Evolutionary conservation across 2,888 invertebrate species (phyloP), one percentile per base, ranked within the genome.

Genomic region (Kryphioiulus occultus): DNA sequence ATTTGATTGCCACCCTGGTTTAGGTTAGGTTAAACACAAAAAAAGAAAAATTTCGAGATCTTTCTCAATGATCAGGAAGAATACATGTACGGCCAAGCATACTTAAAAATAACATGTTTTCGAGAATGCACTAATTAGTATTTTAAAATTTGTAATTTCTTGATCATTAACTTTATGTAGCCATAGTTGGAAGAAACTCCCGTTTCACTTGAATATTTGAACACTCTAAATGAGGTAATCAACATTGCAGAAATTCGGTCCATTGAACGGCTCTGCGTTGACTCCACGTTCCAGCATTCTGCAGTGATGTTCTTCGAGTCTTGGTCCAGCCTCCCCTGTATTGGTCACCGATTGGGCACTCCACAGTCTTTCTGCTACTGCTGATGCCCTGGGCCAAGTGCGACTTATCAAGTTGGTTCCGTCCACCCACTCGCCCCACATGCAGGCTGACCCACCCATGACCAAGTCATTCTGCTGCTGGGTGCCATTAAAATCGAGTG

Each of bases 381-480:
- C 97, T 88, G 95, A 95, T 0, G 96, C 96, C 89, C 97, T 93
- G 0, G 98, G 98, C 95, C 97, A 98, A 15, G 96, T 94, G 88
- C 93, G 91, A 0, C 93, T 91, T 88, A 94, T 92, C n/a, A 94
- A 90, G 90, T 94, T 94, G 26, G 93, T 93, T 68, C 92, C 93
- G 91, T 98, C 96, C 0, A 96, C 96, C 90, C 94, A 95, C 92
- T 98, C 98, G 1, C 95, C 94, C 98, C 98, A 98, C 95, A 98
- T 96, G 90, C 97, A 97, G 0, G 97, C 96, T 91, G 98, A 97
- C 0, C 98, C 98, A 0, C 98, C 98, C 19, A 97, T 92, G 39
- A 98, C 94, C 87, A 95, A 92, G 0, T 93, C 90, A 90, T 95
- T 94, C 90, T 95, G 94, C 0, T 91, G 91, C n/a, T 88, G 78